phyloP scores from a whole-genome alignment of 2,888 invertebrate genomes.

The Eupithecia exiguata region DNA sequence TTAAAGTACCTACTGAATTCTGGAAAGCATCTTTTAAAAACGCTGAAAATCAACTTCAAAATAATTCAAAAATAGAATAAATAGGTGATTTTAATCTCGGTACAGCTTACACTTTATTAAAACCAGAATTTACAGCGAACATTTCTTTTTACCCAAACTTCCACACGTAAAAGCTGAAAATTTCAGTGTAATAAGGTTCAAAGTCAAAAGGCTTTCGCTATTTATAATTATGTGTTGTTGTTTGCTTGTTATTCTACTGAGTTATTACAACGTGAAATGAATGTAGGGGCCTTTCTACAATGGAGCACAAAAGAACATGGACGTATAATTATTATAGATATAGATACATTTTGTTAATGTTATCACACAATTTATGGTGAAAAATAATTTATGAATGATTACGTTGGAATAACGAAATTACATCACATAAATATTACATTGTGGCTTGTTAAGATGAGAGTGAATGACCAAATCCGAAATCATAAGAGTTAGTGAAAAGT shows the following conservation, averaged over 20 bases:
- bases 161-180: not conserved
- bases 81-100: conserved; percentile 5
- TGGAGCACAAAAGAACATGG: not conserved
- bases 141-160: not conserved
- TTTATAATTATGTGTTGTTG: conserved; percentile 1
- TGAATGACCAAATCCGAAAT: too few species aligned
- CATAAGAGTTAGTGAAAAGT: too few species aligned
- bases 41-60: too few species aligned
- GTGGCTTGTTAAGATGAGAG: too few species aligned
- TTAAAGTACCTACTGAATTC: too few species aligned
- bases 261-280: conserved; percentile 11
- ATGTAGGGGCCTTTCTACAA: conserved; percentile 2
- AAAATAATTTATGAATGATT: not conserved
- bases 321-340: not conserved
- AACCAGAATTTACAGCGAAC: not conserved
- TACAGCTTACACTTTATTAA: not conserved
- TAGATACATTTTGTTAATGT: not conserved
- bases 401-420: not conserved
- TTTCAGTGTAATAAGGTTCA: conserved; percentile 8
- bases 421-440: too few species aligned
- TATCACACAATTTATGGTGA: not conserved
- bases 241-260: conserved; percentile 4
- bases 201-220: conserved; percentile 6
- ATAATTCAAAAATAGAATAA: too few species aligned
- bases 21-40: too few species aligned